Evolutionary conservation across 2,113 vertebrate species (phyloP).

Genomic region (Chroicocephalus ridibundus): DNA sequence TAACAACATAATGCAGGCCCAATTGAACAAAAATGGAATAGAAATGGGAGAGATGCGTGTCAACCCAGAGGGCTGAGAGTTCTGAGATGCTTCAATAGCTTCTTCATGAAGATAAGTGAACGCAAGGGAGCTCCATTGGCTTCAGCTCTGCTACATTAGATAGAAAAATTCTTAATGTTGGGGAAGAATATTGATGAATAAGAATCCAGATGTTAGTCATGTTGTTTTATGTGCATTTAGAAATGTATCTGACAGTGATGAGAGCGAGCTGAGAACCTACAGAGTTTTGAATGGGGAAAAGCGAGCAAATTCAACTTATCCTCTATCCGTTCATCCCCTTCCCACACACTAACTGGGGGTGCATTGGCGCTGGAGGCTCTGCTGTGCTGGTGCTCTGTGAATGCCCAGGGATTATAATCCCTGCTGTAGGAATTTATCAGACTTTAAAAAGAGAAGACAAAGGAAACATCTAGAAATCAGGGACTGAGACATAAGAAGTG

Average conservation of each 20-base stretch:
- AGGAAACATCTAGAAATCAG: background rate
- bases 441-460: background rate
- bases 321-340: background rate
- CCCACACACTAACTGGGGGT: background rate
- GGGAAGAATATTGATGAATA: background rate
- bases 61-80: background rate
- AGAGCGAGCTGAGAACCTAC: background rate
- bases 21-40: background rate
- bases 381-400: background rate
- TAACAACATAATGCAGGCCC: background rate
- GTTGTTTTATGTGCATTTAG: background rate
- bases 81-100: slow-evolving; percentile 36
- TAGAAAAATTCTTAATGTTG: background rate
- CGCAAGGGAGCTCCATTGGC: background rate
- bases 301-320: background rate
- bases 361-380: background rate
- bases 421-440: background rate
- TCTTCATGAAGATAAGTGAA: slow-evolving; percentile 49
- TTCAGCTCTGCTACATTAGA: background rate
- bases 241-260: background rate
- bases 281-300: background rate
- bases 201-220: background rate
- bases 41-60: accelerated
- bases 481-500: background rate
- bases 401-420: background rate